These are phyloP conservation scores for Dunckerocampus dactyliophorus DNA, from an alignment of 2,113 vertebrate species.

Conservation along the genomic window DNA sequence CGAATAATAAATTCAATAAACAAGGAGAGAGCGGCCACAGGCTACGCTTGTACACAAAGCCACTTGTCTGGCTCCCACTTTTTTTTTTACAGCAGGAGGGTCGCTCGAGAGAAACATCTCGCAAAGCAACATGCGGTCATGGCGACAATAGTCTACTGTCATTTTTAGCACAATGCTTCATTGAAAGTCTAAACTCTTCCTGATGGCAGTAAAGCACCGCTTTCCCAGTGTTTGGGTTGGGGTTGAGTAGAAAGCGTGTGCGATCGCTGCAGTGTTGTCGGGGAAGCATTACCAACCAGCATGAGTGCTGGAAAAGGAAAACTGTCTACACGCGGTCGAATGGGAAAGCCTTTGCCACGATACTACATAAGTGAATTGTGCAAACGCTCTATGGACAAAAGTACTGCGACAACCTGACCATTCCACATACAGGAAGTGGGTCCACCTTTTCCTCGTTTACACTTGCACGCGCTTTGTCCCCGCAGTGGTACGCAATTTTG, in stretches of 20 bases:
- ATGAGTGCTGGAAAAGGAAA: background rate
- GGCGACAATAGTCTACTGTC: conserved; percentile 13
- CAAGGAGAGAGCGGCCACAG: conserved; percentile 67
- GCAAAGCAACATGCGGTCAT: conserved; percentile 19
- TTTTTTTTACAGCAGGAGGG: conserved; percentile 28
- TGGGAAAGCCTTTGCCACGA: too few relatives aligned
- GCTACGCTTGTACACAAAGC: conserved; percentile 52
- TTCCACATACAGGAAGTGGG: too few relatives aligned
- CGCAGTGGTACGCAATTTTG: too few relatives aligned
- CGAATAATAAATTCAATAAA: conserved; percentile 76
- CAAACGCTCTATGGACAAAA: too few relatives aligned
- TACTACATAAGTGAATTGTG: too few relatives aligned
- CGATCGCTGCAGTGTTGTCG: conserved; percentile 29
- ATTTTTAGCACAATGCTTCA: conserved; percentile 21
- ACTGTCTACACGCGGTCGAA: too few relatives aligned
- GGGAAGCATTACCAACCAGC: conserved; percentile 12
- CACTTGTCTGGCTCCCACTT: conserved; percentile 58
- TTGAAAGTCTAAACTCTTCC: conserved; percentile 14
- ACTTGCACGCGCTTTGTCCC: too few relatives aligned
- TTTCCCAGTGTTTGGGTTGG: conserved; percentile 13
- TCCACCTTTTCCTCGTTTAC: too few relatives aligned
- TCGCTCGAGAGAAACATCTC: conserved; percentile 29
- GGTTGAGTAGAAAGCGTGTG: conserved; percentile 17
- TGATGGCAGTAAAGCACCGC: conserved; percentile 27
- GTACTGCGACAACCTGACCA: too few relatives aligned